Percentiles rank a stretch among this genome's conserved stretches.
phyloP scores from a whole-genome alignment of 2,888 invertebrate genomes.

The Drosophila longiperda region DNA sequence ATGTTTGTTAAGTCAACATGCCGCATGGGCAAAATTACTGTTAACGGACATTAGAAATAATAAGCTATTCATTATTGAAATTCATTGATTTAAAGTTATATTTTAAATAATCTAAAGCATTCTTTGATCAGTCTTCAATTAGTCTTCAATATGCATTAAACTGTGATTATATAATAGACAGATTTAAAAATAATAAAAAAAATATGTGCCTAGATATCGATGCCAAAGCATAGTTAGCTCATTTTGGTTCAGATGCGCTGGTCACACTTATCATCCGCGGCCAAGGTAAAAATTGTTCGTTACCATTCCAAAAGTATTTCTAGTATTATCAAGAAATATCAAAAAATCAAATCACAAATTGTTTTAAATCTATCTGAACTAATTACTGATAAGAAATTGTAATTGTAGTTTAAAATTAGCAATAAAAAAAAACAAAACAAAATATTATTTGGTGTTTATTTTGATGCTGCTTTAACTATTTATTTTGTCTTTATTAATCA shows the following conservation, averaged over 20 bases:
- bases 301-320: background rate
- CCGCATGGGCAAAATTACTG: background rate
- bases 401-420: background rate
- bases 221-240: background rate
- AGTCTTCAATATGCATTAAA: background rate
- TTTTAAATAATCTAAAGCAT: background rate
- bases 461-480: background rate
- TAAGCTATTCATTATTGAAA: background rate
- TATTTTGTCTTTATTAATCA: background rate
- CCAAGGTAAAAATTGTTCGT: background rate
- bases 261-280: constrained; percentile 5
- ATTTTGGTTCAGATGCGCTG: background rate
- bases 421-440: background rate
- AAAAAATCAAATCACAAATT: no score
- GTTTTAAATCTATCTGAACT: background rate
- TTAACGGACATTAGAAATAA: no score
- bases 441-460: background rate
- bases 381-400: background rate
- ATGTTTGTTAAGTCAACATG: constrained; percentile 57
- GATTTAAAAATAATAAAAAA: background rate
- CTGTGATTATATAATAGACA: background rate
- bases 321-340: background rate
- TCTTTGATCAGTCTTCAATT: background rate
- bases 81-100: background rate
- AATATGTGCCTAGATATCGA: background rate